Conservation (phyloP, 2,113 vertebrate species). For the Strix uralensis region DNA sequence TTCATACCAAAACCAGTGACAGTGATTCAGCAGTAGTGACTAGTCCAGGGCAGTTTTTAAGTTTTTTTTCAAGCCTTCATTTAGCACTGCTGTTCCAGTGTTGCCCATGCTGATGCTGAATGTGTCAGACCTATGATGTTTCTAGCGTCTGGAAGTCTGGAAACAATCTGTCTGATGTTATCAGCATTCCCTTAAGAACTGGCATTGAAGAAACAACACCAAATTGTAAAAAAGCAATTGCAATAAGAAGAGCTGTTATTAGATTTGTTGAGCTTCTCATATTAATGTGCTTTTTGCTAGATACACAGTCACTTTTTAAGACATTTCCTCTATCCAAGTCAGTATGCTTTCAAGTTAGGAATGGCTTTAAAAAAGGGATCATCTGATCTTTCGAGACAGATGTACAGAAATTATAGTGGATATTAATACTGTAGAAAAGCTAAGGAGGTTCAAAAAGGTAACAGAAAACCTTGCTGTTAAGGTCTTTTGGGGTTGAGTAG, state of each 20-base stretch:
- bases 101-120: not conserved
- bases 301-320: not conserved
- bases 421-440: not conserved
- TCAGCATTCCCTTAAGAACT: not conserved
- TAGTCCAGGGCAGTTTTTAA: not conserved
- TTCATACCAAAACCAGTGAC: not conserved
- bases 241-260: not conserved
- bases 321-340: not conserved
- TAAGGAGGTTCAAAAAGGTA: not conserved
- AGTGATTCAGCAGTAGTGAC: not conserved
- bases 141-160: not conserved
- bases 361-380: not conserved
- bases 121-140: not conserved
- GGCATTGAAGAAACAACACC: not conserved
- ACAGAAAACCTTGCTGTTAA: not conserved
- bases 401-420: not conserved
- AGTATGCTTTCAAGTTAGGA: not conserved
- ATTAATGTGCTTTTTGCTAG: not conserved
- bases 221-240: not conserved
- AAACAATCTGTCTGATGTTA: not conserved
- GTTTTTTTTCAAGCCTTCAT: not conserved
- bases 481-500: not conserved
- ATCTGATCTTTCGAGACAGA: not conserved
- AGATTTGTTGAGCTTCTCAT: not conserved
- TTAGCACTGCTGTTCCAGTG: not conserved